A percentile compares a stretch with the other conserved stretches of the same genome.
Conservation (phyloP, 2,888 invertebrate species). For the Plagodis pulveraria region DNA sequence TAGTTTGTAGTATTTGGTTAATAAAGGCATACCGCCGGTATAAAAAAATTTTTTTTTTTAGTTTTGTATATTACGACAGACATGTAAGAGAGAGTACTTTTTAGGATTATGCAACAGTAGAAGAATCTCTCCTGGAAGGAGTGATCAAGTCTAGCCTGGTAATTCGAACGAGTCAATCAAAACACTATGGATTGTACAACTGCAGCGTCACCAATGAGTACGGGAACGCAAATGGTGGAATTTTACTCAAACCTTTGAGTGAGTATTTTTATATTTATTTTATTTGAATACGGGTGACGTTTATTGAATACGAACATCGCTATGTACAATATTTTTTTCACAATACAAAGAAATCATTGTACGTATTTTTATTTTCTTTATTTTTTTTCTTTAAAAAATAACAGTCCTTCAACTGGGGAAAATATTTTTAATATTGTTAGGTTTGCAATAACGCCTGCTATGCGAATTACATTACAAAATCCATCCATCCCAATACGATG, state of each 20-base stretch:
- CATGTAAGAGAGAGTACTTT: slow-evolving; percentile 3
- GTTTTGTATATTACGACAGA: background rate
- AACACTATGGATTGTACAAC: slow-evolving; percentile 96
- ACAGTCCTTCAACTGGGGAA: no score
- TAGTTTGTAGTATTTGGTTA: no score
- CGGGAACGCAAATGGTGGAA: slow-evolving; percentile 93
- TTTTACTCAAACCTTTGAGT: slow-evolving; percentile 95
- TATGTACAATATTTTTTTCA: no score
- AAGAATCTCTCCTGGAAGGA: slow-evolving; percentile 90
- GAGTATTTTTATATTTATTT: slow-evolving; percentile 70
- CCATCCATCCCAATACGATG: no score
- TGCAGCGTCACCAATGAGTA: slow-evolving; percentile 96
- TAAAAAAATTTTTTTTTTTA: no score
- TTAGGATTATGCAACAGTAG: slow-evolving; percentile 89
- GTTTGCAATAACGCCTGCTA: no score
- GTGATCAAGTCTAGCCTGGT: slow-evolving; percentile 92
- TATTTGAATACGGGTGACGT: background rate
- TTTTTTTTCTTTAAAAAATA: no score
- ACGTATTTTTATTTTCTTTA: no score
- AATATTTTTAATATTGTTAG: no score
- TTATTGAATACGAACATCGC: background rate
- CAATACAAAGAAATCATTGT: no score
- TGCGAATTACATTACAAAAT: no score
- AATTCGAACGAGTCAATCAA: slow-evolving; percentile 92
- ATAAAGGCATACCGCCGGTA: no score